Percentiles rank a stretch among this genome's conserved stretches.
Conservation (phyloP, 1,140 invertebrate species). For the Melitaea cinxia region DNA sequence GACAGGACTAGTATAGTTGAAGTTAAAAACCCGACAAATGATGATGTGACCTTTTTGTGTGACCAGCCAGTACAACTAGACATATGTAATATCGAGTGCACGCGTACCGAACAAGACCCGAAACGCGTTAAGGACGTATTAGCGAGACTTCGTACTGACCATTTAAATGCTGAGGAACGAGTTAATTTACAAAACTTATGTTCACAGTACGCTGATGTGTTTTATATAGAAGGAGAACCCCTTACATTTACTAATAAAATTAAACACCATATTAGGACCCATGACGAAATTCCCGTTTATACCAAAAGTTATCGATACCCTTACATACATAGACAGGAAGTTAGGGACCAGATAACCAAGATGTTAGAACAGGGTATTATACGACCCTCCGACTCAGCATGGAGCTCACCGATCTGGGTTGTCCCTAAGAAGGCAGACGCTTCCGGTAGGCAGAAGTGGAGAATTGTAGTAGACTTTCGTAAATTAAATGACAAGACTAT, state of each 20-base stretch:
- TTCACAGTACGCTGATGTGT: conserved; percentile 36
- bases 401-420: too few species aligned
- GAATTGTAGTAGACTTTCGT: conserved; percentile 61
- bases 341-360: too few species aligned
- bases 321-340: too few species aligned
- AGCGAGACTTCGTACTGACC: conserved; percentile 26
- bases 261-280: conserved; percentile 53
- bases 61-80: neutral
- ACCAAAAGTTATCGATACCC: too few species aligned
- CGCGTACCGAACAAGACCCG: neutral
- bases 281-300: conserved; percentile 42
- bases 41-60: conserved; percentile 7
- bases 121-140: neutral
- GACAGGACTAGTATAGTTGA: neutral
- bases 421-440: too few species aligned
- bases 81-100: neutral
- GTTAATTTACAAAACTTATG: conserved; percentile 36
- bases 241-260: conserved; percentile 45
- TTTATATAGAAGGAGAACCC: conserved; percentile 43
- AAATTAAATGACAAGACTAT: conserved; percentile 45
- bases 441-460: too few species aligned
- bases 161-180: conserved; percentile 36
- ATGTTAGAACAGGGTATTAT: too few species aligned
- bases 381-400: too few species aligned
- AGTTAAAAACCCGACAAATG: neutral